Conservation (phyloP, 2,113 vertebrate species). For the Pholis gunnellus region DNA sequence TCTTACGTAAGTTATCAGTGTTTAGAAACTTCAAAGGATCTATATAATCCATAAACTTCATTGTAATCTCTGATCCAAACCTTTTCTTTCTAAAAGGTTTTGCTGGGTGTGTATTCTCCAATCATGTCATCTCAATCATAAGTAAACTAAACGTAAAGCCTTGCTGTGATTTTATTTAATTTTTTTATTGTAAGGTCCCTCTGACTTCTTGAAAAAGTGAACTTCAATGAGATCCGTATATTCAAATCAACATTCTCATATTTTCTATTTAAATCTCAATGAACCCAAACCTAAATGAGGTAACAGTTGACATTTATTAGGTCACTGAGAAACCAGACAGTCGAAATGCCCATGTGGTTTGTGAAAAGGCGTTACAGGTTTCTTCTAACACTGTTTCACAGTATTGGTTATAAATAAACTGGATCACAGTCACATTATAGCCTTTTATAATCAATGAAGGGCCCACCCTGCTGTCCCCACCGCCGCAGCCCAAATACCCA, state of each 20-base stretch:
- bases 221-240: neutral
- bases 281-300: neutral
- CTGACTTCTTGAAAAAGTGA: neutral
- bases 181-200: no score
- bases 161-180: neutral
- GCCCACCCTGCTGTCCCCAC: neutral
- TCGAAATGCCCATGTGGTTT: neutral
- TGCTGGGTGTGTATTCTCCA: no score
- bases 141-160: neutral
- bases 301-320: neutral
- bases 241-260: neutral
- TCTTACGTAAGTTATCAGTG: no score
- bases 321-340: neutral
- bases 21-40: no score
- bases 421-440: neutral
- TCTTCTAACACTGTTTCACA: neutral
- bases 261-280: neutral
- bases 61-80: no score
- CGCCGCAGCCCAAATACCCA: neutral
- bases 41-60: no score
- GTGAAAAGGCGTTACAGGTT: neutral
- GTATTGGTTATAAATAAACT: neutral
- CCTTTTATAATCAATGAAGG: neutral
- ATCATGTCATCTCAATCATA: neutral
- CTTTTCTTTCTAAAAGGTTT: no score